phyloP scores from a whole-genome alignment of 1,140 invertebrate species.

The Neodiprion fabricii region DNA sequence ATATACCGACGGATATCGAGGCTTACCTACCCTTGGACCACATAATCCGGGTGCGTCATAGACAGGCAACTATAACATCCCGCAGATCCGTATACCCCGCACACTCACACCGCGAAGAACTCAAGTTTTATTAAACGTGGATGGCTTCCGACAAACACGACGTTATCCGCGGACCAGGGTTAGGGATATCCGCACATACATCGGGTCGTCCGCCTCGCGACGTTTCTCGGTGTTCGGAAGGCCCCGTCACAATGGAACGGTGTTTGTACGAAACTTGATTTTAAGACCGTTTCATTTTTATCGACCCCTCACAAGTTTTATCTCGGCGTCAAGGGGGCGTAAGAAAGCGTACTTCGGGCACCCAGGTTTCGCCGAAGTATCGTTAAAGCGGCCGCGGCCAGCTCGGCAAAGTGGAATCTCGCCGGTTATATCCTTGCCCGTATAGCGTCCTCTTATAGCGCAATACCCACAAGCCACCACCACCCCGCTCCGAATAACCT shows the following conservation, averaged over 20 bases:
- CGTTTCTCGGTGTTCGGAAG: not conserved
- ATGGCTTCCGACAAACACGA: not conserved
- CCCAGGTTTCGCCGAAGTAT: no score
- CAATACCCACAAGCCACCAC: no score
- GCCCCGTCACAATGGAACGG: not conserved
- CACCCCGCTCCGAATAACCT: no score
- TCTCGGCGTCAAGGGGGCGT: not conserved
- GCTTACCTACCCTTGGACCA: slow-evolving; percentile 7
- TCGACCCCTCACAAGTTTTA: not conserved
- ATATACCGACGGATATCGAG: not conserved
- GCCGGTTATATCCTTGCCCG: not conserved
- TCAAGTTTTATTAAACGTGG: not conserved
- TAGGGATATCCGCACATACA: not conserved
- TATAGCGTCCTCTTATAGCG: no score
- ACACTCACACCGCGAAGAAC: no score
- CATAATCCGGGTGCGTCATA: not conserved
- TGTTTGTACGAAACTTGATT: slow-evolving; percentile 6
- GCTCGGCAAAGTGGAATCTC: not conserved
- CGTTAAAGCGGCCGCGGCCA: no score
- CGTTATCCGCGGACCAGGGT: no score
- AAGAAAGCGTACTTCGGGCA: no score
- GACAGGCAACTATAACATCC: not conserved
- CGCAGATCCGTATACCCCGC: no score
- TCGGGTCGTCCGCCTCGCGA: not conserved
- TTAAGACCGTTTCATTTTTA: slow-evolving; percentile 5